Base-by-base conservation (phyloP, 2,888 invertebrate genomes). In the Agelastica alni region DNA sequence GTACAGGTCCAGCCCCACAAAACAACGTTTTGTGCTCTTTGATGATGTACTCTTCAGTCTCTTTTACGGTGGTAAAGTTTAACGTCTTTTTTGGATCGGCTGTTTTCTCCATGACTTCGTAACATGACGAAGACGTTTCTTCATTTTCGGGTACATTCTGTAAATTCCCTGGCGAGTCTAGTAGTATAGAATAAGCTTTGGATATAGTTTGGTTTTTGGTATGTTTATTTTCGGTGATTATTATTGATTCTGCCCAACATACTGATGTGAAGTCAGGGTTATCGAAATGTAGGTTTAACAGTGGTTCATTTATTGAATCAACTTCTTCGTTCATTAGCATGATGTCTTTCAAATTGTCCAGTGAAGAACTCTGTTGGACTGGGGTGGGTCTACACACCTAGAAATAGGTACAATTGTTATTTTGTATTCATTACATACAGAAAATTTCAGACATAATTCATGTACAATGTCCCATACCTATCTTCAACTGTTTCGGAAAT, bases 11-110 rank as follows among this genome's bases (percentile, higher is more conserved):
- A 2, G 47, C 46, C 1, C 60, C 60, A 32, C 60, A 60, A 42
- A 55, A 57, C 16, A 55, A 32, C 2, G 52, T 57, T 36, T 53
- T 60, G 26, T 57, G 60, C 20, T 60, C 57, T 46, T 55, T 57
- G 6, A 57, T 32, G 4, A 52, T 13, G 16, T 42, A 43, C 4
- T 52, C 41, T 1, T 53, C 45, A 3, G 46, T 53, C 30, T 52
- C 58, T 28, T 47, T 53, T 0, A 56, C 20, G n/a, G 51, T 44
- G 1, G 53, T 56, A 30, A 58, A 55, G 32, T 60, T 60, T 30
- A 58, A 26, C 3, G 37, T 20, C 36, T 30, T 51, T 20, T 26
- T 55, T 0, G 36, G 46, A 6, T 41, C 52, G 13, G 41, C 17
- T 3, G 47, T 44, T 14, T 51, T 47, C 17, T 32, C 43, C 16